Conservation (phyloP, 2,888 invertebrate species). For the Lasioglossum leucozonium region DNA sequence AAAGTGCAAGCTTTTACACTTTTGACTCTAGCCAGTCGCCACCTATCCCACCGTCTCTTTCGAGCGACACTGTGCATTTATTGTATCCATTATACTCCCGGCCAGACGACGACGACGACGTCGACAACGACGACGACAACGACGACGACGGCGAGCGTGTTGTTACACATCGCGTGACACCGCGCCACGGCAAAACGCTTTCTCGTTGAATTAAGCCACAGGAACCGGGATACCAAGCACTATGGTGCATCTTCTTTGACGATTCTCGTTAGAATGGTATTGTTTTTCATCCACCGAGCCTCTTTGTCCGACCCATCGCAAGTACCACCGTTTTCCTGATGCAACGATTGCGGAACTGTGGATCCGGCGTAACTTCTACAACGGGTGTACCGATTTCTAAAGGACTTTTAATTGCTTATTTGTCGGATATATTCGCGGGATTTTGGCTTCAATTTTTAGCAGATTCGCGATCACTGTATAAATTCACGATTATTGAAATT, state of each 20-base stretch:
- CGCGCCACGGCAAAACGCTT: slow-evolving; percentile 12
- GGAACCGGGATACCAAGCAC: slow-evolving; percentile 25
- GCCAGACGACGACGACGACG: slow-evolving; percentile 7
- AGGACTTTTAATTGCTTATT: neutral
- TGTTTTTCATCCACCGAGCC: slow-evolving; percentile 20
- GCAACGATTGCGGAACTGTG: neutral
- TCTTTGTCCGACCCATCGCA: neutral
- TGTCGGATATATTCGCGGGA: no score
- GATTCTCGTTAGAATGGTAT: slow-evolving; percentile 25
- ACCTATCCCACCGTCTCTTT: slow-evolving; percentile 28
- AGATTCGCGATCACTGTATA: neutral
- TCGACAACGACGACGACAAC: neutral
- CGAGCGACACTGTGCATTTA: slow-evolving; percentile 53
- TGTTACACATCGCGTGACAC: slow-evolving; percentile 55
- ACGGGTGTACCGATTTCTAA: neutral
- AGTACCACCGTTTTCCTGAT: slow-evolving; percentile 19
- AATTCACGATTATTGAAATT: neutral
- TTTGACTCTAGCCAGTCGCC: slow-evolving; percentile 64
- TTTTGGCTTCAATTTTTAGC: neutral
- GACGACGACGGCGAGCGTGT: slow-evolving; percentile 23
- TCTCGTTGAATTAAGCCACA: neutral
- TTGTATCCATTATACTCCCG: slow-evolving; percentile 51
- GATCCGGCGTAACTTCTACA: neutral
- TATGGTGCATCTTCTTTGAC: slow-evolving; percentile 41
- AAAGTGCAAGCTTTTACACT: slow-evolving; percentile 74